Percentiles rank a stretch among this genome's conserved stretches.
phyloP scores from a whole-genome alignment of 2,888 invertebrate genomes.

The Agrotis puta region DNA sequence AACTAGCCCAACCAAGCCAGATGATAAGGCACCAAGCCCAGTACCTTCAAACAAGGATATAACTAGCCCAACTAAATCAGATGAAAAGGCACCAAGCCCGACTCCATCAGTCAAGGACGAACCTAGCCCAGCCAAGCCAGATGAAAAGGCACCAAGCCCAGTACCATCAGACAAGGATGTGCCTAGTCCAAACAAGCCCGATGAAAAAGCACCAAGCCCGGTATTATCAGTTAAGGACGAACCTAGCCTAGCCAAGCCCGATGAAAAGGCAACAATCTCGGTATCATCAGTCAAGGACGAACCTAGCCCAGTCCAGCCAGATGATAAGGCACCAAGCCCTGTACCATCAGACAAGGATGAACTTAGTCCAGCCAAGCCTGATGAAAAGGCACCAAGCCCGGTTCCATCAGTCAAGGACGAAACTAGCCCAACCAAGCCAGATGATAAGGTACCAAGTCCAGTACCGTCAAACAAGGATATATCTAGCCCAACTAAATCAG shows the following conservation, averaged over 20 bases:
- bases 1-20: conserved; percentile 15
- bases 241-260: background rate
- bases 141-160: background rate
- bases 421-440: background rate
- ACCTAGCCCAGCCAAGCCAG: background rate
- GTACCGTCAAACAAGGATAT: background rate
- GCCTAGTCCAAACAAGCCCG: background rate
- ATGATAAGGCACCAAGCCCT: background rate
- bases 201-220: conserved; percentile 45
- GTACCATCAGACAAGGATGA: too few relatives aligned
- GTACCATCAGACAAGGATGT: background rate
- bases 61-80: background rate
- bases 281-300: too few relatives aligned
- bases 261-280: background rate
- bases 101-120: background rate
- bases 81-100: background rate
- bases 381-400: background rate
- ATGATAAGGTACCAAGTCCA: background rate
- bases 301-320: background rate
- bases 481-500: background rate
- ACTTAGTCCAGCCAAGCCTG: background rate
- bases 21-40: conserved; percentile 2
- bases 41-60: background rate
- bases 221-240: conserved; percentile 3
- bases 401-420: background rate